Conservation (phyloP, 2,797 vertebrate genomes). For the Lithobates sylvaticus region DNA sequence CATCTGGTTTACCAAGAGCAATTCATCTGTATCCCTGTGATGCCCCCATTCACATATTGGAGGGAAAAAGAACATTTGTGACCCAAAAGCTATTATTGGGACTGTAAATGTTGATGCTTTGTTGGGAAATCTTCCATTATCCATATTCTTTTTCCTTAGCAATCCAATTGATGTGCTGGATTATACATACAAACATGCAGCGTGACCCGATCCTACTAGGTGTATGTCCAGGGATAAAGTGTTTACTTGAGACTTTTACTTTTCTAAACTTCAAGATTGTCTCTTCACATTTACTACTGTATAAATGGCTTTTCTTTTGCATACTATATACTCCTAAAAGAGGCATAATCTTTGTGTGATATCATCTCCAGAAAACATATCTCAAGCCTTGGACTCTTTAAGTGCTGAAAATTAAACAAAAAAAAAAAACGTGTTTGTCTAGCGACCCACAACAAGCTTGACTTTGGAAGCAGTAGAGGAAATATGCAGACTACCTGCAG, state of each 20-base stretch:
- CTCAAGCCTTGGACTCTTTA: slow-evolving; percentile 24
- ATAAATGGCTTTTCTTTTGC: slow-evolving; percentile 38
- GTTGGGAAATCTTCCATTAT: slow-evolving; percentile 75
- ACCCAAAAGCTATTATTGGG: slow-evolving; percentile 73
- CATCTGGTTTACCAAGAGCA: slow-evolving; percentile 73
- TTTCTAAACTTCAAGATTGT: slow-evolving; percentile 32
- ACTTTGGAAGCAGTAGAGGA: slow-evolving; percentile 48
- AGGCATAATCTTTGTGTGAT: slow-evolving; percentile 23
- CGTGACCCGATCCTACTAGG: slow-evolving; percentile 71
- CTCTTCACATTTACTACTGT: slow-evolving; percentile 25
- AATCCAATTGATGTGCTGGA: slow-evolving; percentile 74
- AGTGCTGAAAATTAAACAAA: slow-evolving; percentile 25
- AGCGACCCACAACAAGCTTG: slow-evolving; percentile 35
- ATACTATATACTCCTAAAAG: slow-evolving; percentile 19
- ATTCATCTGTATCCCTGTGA: slow-evolving; percentile 74
- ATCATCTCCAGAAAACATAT: slow-evolving; percentile 51
- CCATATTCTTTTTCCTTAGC: slow-evolving; percentile 74
- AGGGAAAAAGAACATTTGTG: slow-evolving; percentile 58
- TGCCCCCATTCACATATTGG: slow-evolving; percentile 10
- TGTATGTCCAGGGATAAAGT: slow-evolving; percentile 24
- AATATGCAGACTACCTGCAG: slow-evolving; percentile 51
- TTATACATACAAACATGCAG: slow-evolving; percentile 76
- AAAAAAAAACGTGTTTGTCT: slow-evolving; percentile 4
- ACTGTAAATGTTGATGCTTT: slow-evolving; percentile 72
- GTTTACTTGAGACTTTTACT: slow-evolving; percentile 5